Evolutionary conservation across 2,797 vertebrate species (phyloP), one percentile per base, ranked within the genome.

Genomic region (Alfaro cultratus): DNA sequence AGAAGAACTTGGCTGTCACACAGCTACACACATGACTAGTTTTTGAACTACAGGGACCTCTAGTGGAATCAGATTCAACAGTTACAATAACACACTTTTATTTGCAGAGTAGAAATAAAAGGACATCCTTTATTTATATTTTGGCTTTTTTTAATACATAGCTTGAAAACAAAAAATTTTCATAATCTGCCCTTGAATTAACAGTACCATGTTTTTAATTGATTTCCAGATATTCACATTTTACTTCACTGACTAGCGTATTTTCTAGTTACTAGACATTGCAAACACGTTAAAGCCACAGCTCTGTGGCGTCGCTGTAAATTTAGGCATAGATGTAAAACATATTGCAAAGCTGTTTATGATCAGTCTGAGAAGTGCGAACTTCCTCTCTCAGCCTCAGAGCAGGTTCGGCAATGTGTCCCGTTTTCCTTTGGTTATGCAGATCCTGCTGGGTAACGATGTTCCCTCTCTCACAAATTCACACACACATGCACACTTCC

Each of bases 1-100:
- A 76, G 80, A 74, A 76, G 87, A 92, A 89, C 84, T 93, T 89
- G 89, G 81, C 88, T 92, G 88, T 93, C 88, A 80, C 86, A 62
- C 75, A 83, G 80, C 85, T 83, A 73, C 70, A 86, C 78, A 73
- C 82, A 90, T 86, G 78, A 91, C 91, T 89, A 91, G 97, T 95
- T 96, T 97, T 90, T 97, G 97, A 97, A 93, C 95, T 95, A 97
- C 95, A 95, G 97, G 95, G 98, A 96, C 98, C 98, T 99, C 98
- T 99, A 97, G 98, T 98, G 98, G 98, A 94, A 79, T 79, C 89
- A 60, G 57, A 77, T 77, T 83, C 89, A 73, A 90, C 73, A 84
- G 89, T 87, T 88, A 88, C 74, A 76, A 64, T 16, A 77, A 49
- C 81, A 86, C 75, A 70, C 68, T 76, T 86, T 74, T 29, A 46